Base-by-base conservation (phyloP, 1,140 invertebrate genomes). In the Papilio dardanus region DNA sequence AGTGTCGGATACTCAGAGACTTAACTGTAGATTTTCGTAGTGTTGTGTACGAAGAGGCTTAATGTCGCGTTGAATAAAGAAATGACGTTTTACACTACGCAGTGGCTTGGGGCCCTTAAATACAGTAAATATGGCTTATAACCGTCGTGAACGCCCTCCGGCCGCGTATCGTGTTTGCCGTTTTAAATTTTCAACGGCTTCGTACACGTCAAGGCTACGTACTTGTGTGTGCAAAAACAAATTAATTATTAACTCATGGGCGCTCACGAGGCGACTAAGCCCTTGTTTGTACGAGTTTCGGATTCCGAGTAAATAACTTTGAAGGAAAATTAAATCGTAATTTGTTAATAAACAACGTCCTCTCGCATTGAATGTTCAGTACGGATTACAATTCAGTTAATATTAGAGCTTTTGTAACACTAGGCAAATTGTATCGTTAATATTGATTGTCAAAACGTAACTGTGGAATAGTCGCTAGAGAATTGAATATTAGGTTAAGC, bases 171-270 rank as follows among this genome's bases (percentile, higher is more conserved):
- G 82, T 79, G 81, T 85, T 80, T 81, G 77, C 71, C 79, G 76
- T 77, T 86, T 89, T 87, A 88, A 88, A 88, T 79, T 88, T 88
- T 88, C 81, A 88, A 84, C 75, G 77, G 79, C 76, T 79, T 80
- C 71, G 78, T 77, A 78, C 74, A 73, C 76, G 50, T 74, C 76
- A 80, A 76, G 75, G 77, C 65, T 31, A 74, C 67, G 69, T 71
- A 69, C 76, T 79, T 80, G 75, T 83, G 82, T 85, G 82, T 83
- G 83, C 80, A 79, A 81, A 84, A 82, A 81, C 85, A 80, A 80
- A 86, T 88, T 87, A 85, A 86, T 88, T 84, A 87, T 88, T 88
- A 79, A 87, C 75, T 77, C 31, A 50, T 68, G 33, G 40, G 35
- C 66, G 66, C 54, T 67, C 8, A 37, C 31, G 35, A 40, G 66